Evolutionary conservation across 2,888 invertebrate genomes (phyloP).

Genomic region (Salpingus planirostris): DNA sequence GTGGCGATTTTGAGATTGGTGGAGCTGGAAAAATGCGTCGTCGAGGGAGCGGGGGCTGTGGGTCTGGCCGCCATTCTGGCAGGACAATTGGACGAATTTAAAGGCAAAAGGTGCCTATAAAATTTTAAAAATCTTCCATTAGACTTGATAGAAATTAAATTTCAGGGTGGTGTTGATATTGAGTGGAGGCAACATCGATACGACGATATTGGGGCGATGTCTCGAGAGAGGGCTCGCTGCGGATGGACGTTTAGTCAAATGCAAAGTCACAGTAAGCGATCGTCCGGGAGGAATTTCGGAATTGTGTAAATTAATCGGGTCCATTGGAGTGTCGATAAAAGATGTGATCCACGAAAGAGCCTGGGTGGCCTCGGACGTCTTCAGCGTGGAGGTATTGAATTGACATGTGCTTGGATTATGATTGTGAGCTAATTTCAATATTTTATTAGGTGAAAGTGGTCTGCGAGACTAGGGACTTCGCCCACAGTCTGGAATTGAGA

Average conservation of each 20-base stretch:
- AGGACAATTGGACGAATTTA: slow-evolving; percentile 54
- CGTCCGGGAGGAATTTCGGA: slow-evolving; percentile 84
- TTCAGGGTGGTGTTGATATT: slow-evolving; percentile 73
- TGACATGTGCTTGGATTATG: not conserved
- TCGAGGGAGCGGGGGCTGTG: slow-evolving; percentile 64
- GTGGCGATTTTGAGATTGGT: slow-evolving; percentile 53
- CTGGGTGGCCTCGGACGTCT: slow-evolving; percentile 86
- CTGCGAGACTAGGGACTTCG: slow-evolving; percentile 78
- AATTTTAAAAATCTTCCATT: not conserved
- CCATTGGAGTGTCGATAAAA: slow-evolving; percentile 81
- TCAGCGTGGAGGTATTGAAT: slow-evolving; percentile 55
- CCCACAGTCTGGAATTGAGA: slow-evolving; percentile 61
- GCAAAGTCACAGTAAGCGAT: slow-evolving; percentile 73
- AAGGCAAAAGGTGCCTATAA: slow-evolving; percentile 51
- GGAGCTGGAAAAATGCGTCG: slow-evolving; percentile 60
- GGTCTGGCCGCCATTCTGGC: slow-evolving; percentile 60
- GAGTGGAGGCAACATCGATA: slow-evolving; percentile 88
- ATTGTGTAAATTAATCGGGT: slow-evolving; percentile 64
- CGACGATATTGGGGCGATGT: slow-evolving; percentile 80
- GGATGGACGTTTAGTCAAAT: slow-evolving; percentile 69
- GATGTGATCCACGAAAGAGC: slow-evolving; percentile 94
- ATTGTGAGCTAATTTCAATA: not conserved
- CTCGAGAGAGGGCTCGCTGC: slow-evolving; percentile 82
- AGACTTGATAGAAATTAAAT: slow-evolving; percentile 11
- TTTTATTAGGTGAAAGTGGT: slow-evolving; percentile 69